Percentiles rank a stretch among this genome's conserved stretches.
Evolutionary conservation across 2,888 invertebrate genomes (phyloP).

Genomic region (Lepidochitona cinerea): DNA sequence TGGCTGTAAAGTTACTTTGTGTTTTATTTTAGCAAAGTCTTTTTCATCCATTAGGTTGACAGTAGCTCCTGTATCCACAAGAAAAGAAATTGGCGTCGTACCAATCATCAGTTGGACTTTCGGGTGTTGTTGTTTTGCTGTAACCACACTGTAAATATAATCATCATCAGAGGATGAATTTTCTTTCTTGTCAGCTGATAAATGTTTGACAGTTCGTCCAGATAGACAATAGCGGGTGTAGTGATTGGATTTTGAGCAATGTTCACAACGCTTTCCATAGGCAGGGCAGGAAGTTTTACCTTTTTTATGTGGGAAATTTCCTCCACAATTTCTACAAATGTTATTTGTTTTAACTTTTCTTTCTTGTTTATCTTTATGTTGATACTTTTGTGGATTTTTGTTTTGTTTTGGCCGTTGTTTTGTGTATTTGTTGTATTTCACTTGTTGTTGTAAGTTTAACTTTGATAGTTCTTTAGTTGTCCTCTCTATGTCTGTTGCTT

Average conservation of each 20-base stretch:
- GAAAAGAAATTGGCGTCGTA: background rate
- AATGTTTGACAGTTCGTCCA: background rate
- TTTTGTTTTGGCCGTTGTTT: background rate
- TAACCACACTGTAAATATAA: background rate
- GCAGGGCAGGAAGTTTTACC: background rate
- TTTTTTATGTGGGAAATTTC: background rate
- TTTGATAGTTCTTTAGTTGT: background rate
- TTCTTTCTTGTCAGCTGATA: background rate
- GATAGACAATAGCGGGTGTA: background rate
- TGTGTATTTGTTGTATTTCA: background rate
- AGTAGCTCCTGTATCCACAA: conserved; percentile 1
- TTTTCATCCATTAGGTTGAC: conserved; percentile 3
- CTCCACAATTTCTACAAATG: conserved; percentile 7
- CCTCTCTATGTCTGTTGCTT: background rate
- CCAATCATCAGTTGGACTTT: background rate
- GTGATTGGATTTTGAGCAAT: background rate
- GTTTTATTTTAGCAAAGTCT: conserved; percentile 1
- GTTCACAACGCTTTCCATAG: background rate
- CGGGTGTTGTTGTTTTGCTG: background rate
- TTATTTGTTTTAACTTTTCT: background rate
- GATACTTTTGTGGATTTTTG: background rate
- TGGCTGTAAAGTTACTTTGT: background rate
- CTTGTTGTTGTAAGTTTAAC: too few relatives aligned
- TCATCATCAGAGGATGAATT: conserved; percentile 1
- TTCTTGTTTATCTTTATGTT: background rate